Evolutionary conservation across 2,797 vertebrate genomes (phyloP), one percentile per base, ranked within the genome.

Genomic region (Lacerta viridis): DNA sequence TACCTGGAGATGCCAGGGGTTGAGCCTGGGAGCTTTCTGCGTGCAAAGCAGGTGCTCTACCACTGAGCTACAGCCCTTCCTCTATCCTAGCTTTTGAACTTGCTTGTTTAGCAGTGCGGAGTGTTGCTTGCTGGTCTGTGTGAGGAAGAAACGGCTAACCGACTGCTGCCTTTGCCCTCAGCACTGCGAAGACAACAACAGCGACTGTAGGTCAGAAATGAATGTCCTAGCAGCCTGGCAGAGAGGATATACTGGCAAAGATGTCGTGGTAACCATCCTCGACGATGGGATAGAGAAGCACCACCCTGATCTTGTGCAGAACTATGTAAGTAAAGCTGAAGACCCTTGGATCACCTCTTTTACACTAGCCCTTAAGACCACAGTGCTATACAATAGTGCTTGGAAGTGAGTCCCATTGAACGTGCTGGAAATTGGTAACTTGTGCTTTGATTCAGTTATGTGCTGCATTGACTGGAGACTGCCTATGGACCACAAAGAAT

Each of bases 281-380:
- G 97, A 98, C 3, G 97, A 98, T 0, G 97, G 97, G 87, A 97
- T 98, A 33, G 97, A 98, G 91, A 95, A 95, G 79, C 97, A 96
- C 79, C 97, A 98, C 89, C 97, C 97, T 0, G 97, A 98, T 88
- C 96, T 98, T 75, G 92, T 96, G 87, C 96, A 97, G 3, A 98
- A 98, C 84, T 98, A 97, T 0, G 97, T 98, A 89, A 98, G 96
- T 96, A 36, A 36, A 23, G 23, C 27, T 3, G 4, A 3, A 50
- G 8, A 43, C 3, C 46, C 4, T 33, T 33, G 2, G 29, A 2
- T 9, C 10, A 3, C 39, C 50, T 41, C 23, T 80, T 64, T 64
- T 64, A 64, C 20, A 7, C 20, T 55, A 4, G 61, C 61, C 20
- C 17, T 64, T 2, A 64, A 64, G 61, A 23, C 61, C 17, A 7